Evolutionary conservation across 2,113 vertebrate genomes (phyloP).

Genomic region (Edolisoma coerulescens): DNA sequence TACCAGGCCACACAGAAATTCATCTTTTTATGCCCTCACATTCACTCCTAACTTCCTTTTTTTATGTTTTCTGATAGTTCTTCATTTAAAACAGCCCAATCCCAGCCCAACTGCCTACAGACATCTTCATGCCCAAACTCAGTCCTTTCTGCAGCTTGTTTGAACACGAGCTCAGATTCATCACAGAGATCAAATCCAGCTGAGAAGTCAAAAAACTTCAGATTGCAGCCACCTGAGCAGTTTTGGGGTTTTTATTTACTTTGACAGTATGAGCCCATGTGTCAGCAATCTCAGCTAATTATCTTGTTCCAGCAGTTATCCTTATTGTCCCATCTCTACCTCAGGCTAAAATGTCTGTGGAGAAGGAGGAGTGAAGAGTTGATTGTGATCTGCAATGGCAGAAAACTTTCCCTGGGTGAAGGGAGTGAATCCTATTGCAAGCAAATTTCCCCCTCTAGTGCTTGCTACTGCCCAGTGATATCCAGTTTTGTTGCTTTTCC

Average conservation of each 20-base stretch:
- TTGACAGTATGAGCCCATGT: background rate
- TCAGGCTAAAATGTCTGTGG: background rate
- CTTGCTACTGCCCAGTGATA: background rate
- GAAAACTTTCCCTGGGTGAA: background rate
- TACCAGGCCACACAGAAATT: background rate
- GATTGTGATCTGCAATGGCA: background rate
- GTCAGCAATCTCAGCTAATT: background rate
- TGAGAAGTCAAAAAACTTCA: background rate
- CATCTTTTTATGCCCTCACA: fast-evolving
- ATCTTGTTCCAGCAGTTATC: background rate
- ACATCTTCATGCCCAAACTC: too few relatives aligned
- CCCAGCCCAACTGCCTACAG: fast-evolving
- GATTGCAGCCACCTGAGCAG: background rate
- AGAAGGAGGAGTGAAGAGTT: background rate
- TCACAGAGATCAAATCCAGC: background rate
- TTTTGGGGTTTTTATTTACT: fast-evolving
- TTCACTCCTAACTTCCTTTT: background rate
- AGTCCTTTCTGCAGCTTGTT: background rate
- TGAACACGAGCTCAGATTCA: background rate
- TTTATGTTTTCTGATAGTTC: background rate
- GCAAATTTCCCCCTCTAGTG: background rate
- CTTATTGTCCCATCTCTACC: background rate
- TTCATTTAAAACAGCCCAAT: background rate
- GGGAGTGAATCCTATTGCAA: background rate
- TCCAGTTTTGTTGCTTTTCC: background rate